phyloP scores from a whole-genome alignment of 2,888 invertebrate species.

The Thereva unica region DNA sequence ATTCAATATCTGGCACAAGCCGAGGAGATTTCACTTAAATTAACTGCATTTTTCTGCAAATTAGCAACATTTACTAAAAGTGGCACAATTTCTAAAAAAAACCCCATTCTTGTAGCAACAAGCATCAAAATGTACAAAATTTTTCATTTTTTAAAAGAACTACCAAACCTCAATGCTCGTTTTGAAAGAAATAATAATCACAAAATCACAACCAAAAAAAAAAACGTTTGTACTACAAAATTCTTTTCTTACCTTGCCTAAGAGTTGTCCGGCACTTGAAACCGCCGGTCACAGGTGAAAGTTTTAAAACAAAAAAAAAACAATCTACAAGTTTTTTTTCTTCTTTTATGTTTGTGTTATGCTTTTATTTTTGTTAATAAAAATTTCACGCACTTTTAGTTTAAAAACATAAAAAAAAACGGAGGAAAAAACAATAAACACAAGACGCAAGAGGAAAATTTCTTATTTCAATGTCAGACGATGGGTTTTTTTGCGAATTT shows the following conservation, averaged over 20 bases:
- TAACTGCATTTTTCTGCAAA: conserved; percentile 9
- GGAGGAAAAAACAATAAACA: conserved; percentile 19
- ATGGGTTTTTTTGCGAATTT: conserved; percentile 35
- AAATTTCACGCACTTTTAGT: conserved; percentile 36
- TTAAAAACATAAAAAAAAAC: conserved; percentile 11
- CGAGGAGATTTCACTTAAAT: conserved; percentile 9
- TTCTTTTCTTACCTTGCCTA: conserved; percentile 12
- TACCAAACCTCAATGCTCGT: no score
- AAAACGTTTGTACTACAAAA: background rate
- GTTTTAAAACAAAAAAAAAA: background rate
- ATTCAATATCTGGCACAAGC: conserved; percentile 4
- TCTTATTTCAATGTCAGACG: conserved; percentile 37
- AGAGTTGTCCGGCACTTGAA: background rate
- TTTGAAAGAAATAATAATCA: no score
- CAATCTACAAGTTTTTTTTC: background rate
- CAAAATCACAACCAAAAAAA: no score
- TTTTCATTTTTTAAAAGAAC: no score
- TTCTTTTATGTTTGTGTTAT: background rate
- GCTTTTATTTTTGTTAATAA: conserved; percentile 29
- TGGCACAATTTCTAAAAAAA: conserved; percentile 2
- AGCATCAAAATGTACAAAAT: no score
- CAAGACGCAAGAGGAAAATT: conserved; percentile 30
- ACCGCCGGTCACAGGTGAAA: conserved; percentile 19
- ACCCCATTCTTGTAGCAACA: no score
- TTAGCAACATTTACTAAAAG: no score